Base-by-base conservation (phyloP, 2,888 invertebrate species). In the Cephalotes varians region DNA sequence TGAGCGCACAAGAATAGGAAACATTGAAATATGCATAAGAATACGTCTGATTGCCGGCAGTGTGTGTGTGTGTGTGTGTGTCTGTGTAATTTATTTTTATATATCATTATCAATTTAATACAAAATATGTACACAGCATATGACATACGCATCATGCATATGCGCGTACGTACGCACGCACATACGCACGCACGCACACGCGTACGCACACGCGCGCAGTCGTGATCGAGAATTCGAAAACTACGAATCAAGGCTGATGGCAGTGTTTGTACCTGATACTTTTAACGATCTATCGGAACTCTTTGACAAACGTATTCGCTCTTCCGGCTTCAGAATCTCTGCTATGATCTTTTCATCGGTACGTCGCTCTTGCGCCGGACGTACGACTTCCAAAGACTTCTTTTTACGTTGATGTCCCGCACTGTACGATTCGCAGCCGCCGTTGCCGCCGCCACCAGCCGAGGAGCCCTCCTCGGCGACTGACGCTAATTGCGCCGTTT, bases 331-430 rank as follows among this genome's bases (percentile, higher is more conserved):
- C n/a, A 94, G 87, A 80, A 94, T 94, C 79, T 94, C 94, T 15
- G 94, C 94, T 82, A 94, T 94, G 69, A 94, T 94, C 76, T 93
- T 94, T 81, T 94, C 94, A 72, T 94, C 94, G 77, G 92, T 94
- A 21, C 89, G 91, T 51, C 92, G 91, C 81, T 92, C 92, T 31
- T 69, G 77, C 31, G 40, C 21, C 34, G 88, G 31, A 79, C 54
- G 84, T 60, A 54, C 84, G 9, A 81, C 60, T 18, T 86, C 85
- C 72, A 86, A 86, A 9, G 86, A 81, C 72, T 90, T 88, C 69
- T 88, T 90, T 9, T 65, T 71, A 65, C 87, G 85, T 25, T 86
- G 82, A 62, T 90, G 86, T 6, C 86, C 54, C 7, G 25, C 7
- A 12, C 64, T 65, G 15, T 88, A 87, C 12, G 89, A 84, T n/a